Conservation (phyloP, 2,888 invertebrate genomes). For the Lepetodrilus schrolli region DNA sequence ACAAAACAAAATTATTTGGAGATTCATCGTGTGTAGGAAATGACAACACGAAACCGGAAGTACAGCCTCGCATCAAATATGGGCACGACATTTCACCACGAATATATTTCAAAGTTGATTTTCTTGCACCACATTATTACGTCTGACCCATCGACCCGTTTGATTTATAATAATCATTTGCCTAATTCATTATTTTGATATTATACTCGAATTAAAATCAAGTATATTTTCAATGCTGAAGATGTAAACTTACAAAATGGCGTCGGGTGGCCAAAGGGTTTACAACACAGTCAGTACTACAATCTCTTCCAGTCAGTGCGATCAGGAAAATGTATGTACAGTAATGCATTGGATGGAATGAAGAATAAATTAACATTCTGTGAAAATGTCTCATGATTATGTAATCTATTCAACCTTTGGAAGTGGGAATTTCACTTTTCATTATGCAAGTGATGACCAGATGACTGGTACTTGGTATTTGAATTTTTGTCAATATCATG, state of each 20-base stretch:
- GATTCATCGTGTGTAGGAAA: no score
- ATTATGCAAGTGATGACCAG: not conserved
- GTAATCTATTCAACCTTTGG: not conserved
- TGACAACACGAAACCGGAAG: no score
- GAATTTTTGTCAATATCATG: not conserved
- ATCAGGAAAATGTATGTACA: constrained; percentile 48
- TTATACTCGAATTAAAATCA: not conserved
- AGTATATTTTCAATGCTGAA: constrained; percentile 31
- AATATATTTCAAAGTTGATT: no score
- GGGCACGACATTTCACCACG: no score
- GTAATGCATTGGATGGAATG: not conserved
- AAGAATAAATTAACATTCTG: not conserved
- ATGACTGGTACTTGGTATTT: not conserved
- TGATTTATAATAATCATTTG: no score
- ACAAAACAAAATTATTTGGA: not conserved
- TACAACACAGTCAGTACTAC: constrained; percentile 43
- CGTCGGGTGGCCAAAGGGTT: constrained; percentile 43
- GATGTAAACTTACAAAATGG: constrained; percentile 48
- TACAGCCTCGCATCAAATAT: no score
- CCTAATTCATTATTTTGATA: no score
- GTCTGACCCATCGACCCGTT: no score
- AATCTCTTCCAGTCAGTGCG: constrained; percentile 28
- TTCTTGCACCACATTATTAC: no score
- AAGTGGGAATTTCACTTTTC: not conserved
- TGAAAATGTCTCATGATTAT: not conserved